Conservation (phyloP, 2,888 invertebrate species). For the Artemia sinica region DNA sequence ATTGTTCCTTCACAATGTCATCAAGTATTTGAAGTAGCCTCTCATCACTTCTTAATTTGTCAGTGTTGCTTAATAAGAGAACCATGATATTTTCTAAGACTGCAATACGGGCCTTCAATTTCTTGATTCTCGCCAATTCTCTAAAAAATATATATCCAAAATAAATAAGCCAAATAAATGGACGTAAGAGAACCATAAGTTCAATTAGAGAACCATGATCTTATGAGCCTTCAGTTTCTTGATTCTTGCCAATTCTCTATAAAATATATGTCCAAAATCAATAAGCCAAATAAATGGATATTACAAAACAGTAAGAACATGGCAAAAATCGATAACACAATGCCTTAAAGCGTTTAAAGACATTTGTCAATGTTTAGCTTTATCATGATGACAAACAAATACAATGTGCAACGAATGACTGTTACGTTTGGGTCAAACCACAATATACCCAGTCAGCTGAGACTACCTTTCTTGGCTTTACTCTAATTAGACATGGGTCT, state of each 20-base stretch:
- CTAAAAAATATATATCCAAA: neutral
- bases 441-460: no score
- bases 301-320: no score
- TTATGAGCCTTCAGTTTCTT: neutral
- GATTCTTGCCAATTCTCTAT: neutral
- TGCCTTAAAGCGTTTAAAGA: no score
- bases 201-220: neutral
- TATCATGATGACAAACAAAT: no score
- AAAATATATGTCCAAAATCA: neutral
- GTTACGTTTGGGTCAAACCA: no score
- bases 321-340: no score
- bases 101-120: neutral
- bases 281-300: neutral
- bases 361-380: no score
- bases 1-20: constrained; percentile 1
- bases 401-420: no score
- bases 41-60: neutral
- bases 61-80: neutral
- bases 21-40: neutral
- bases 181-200: no score
- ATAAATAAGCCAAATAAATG: no score
- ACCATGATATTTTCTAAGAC: neutral
- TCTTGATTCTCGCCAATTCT: neutral
- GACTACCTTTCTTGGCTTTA: no score
- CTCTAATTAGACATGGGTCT: no score